These are phyloP conservation scores for Apostichopus parvimensis DNA, from an alignment of 35 echinoderm and acorn worm genomes.

Conservation along the genomic window DNA sequence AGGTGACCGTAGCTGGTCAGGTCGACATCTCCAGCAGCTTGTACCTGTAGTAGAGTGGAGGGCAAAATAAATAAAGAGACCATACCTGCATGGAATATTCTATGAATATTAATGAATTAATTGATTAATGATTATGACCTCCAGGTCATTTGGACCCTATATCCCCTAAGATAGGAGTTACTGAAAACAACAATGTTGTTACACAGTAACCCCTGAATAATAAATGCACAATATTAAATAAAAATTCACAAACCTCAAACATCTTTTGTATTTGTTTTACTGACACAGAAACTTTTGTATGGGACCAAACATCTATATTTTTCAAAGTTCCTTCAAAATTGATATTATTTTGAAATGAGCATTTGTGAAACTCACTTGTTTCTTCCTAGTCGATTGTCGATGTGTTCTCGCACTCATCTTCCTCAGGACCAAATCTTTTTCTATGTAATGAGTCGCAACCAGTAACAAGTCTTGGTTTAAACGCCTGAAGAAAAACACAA, in stretches of 20 bases:
- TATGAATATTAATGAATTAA: no score
- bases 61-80: background rate
- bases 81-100: no score
- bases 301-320: no score
- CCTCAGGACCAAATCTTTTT: slow-evolving; percentile 72
- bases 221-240: no score
- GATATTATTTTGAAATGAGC: background rate
- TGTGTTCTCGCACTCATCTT: background rate
- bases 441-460: slow-evolving; percentile 85
- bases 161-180: no score
- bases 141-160: no score
- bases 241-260: no score
- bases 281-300: no score
- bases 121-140: no score
- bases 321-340: background rate
- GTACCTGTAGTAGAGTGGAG: slow-evolving; percentile 14
- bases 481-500: slow-evolving; percentile 52
- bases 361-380: slow-evolving; percentile 36
- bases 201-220: no score
- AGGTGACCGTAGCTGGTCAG: slow-evolving; percentile 87
- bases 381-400: slow-evolving; percentile 16
- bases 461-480: slow-evolving; percentile 84
- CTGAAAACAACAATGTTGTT: no score
- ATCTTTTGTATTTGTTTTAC: no score
- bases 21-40: slow-evolving; percentile 69